phyloP scores from a whole-genome alignment of 2,888 invertebrate species.

The Steromphala cineraria region DNA sequence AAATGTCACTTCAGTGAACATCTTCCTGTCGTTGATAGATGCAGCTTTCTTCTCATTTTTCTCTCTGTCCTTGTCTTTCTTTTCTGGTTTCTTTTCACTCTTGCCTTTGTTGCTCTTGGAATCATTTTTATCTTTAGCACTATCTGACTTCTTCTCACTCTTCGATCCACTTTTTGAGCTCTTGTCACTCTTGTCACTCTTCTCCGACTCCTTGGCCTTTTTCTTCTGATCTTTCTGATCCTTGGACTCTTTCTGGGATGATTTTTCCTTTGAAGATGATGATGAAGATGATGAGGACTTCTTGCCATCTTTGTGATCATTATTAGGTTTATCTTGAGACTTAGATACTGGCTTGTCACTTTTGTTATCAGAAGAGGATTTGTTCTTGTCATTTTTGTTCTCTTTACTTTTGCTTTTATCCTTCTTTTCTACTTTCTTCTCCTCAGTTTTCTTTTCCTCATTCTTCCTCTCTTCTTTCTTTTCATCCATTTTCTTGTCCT shows the following conservation, averaged over 20 bases:
- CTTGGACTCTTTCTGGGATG: conserved; percentile 6
- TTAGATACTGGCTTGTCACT: conserved; percentile 42
- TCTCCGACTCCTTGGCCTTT: conserved; percentile 33
- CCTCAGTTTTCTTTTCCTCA: conserved; percentile 40
- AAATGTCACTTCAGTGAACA: conserved; percentile 35
- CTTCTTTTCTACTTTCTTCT: conserved; percentile 37
- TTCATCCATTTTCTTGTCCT: conserved; percentile 37
- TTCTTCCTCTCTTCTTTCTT: conserved; percentile 29
- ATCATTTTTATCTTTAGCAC: conserved; percentile 33
- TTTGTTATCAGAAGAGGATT: conserved; percentile 34
- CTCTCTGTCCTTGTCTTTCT: conserved; percentile 40
- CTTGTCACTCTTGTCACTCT: conserved; percentile 28
- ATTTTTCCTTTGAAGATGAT: not conserved
- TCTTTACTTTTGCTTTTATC: conserved; percentile 30
- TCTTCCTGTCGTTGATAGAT: conserved; percentile 32
- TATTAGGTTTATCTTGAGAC: conserved; percentile 33
- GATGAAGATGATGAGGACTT: not conserved
- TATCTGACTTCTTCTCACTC: conserved; percentile 30
- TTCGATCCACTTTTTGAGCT: conserved; percentile 32
- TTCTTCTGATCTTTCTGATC: conserved; percentile 30
- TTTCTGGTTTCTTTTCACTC: conserved; percentile 39
- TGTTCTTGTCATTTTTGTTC: conserved; percentile 26
- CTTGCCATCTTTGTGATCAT: conserved; percentile 24
- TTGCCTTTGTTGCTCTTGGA: conserved; percentile 45
- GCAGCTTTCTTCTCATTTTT: conserved; percentile 36